Evolutionary conservation across 2,888 invertebrate species (phyloP), one percentile per base, ranked within the genome.

Genomic region (Nemurella pictetii): DNA sequence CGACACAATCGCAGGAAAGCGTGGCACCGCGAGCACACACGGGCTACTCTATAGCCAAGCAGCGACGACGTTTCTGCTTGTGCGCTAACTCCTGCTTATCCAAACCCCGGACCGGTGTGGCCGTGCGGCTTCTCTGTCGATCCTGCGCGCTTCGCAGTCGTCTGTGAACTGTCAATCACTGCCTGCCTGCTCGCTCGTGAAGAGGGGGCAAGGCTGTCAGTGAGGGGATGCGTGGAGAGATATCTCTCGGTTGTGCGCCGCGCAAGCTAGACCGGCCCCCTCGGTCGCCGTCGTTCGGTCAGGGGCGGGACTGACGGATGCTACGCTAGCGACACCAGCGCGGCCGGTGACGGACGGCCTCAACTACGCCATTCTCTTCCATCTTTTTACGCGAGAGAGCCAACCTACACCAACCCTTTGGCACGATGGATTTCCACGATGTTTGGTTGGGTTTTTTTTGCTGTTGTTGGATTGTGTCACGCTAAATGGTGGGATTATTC

Each of bases 151-250:
- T 92, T 92, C 92, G 92, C 92, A 92, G 93, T 92, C 93, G 92
- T 92, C 92, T 92, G 92, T 92, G 92, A 93, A 93, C 93, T 93
- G 93, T 93, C 93, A 93, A 93, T 93, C 93, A 93, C 92, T 91
- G 91, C 91, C 87, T 89, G 27, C n/a, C 78, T n/a, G 74, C 85
- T 80, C 84, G 86, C 84, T 85, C 84, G 74, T 83, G 86, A 83
- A 83, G 84, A 15, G 83, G 83, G 75, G 84, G 35, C 73, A 32
- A 77, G 84, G 84, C 72, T 80, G 83, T 78, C 84, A 85, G 82
- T 81, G 77, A 80, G 32, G 80, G 74, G 83, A 2, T 72, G 85
- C 84, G 83, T 20, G 35, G 30, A 27, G 36, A 32, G 84, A 28
- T 27, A 72, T 27, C 26, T 80, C 25, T 36, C 29, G 28, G 84